These are phyloP conservation scores for Crotalus helleri DNA, from an alignment of 2,113 vertebrate genomes.

Conservation along the genomic window DNA sequence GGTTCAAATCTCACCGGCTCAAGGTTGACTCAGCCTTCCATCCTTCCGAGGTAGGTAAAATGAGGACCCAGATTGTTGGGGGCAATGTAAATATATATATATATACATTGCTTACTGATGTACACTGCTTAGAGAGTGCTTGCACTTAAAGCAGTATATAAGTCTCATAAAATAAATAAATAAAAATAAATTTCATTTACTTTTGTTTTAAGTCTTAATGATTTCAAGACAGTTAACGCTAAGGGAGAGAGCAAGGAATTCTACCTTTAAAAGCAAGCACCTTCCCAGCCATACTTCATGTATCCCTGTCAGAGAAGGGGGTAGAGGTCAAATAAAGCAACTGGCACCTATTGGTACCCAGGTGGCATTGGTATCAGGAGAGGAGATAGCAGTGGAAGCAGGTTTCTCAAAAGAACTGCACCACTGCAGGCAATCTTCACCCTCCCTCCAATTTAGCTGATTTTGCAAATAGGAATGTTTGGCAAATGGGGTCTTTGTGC, in stretches of 20 bases:
- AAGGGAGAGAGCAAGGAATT: neutral
- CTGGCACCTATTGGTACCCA: neutral
- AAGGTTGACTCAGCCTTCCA: no score
- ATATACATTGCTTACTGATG: no score
- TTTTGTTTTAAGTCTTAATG: neutral
- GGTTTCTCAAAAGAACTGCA: neutral
- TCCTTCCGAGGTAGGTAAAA: no score
- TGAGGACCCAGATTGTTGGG: no score
- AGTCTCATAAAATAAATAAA: no score
- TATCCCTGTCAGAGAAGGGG: neutral
- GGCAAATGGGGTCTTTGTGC: neutral
- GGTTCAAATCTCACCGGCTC: no score
- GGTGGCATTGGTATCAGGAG: neutral
- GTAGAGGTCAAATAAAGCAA: neutral
- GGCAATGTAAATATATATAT: no score
- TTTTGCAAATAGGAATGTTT: neutral
- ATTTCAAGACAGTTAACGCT: neutral
- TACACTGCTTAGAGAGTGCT: no score
- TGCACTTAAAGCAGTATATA: no score
- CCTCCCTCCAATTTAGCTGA: neutral
- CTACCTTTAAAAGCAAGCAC: neutral
- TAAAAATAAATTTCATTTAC: neutral
- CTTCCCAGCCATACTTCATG: neutral
- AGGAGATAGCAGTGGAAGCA: neutral
- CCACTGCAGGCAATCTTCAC: neutral